Percentiles rank a stretch among this genome's conserved stretches.
phyloP scores from a whole-genome alignment of 2,113 vertebrate species.

The Oxyruncus cristatus region DNA sequence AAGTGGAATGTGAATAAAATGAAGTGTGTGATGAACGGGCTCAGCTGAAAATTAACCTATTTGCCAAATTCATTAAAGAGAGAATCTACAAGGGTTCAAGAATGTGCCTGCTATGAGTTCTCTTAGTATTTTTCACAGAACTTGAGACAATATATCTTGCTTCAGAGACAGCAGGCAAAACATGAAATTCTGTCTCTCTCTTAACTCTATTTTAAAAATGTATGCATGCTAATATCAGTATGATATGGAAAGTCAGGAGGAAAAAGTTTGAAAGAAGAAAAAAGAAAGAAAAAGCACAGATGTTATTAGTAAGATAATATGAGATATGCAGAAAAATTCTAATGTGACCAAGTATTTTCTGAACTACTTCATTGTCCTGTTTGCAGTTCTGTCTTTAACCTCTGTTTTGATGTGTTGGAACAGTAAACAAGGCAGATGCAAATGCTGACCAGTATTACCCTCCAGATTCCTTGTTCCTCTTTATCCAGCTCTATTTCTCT shows the following conservation, averaged over 20 bases:
- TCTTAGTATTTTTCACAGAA: background rate
- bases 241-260: background rate
- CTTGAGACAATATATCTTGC: background rate
- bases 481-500: background rate
- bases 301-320: background rate
- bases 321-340: background rate
- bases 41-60: background rate
- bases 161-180: background rate
- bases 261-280: background rate
- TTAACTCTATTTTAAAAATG: background rate
- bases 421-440: background rate
- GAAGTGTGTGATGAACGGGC: background rate
- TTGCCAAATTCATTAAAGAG: constrained; percentile 14
- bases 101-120: background rate
- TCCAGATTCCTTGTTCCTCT: background rate
- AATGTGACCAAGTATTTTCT: background rate
- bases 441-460: background rate
- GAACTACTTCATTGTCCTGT: background rate
- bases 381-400: background rate
- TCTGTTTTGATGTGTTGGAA: background rate
- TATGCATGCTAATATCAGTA: background rate
- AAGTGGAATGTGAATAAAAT: constrained; percentile 14
- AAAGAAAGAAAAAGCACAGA: background rate
- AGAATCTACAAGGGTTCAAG: background rate
- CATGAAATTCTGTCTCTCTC: background rate